A percentile compares a stretch with the other conserved stretches of the same genome.
phyloP scores from a whole-genome alignment of 2,888 invertebrate genomes.

The Rhagophthalmus giganteus region DNA sequence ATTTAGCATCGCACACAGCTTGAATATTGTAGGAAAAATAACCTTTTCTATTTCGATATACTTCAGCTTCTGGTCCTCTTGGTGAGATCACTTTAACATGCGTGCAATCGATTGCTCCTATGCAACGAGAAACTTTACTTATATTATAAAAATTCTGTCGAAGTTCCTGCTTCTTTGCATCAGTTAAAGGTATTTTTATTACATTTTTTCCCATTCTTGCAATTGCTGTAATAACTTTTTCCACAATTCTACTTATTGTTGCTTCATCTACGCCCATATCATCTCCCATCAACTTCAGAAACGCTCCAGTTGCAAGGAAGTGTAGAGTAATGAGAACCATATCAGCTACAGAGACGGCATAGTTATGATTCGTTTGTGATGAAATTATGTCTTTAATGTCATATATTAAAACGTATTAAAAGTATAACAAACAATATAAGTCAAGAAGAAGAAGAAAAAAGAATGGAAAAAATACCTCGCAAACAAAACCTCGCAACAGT shows the following conservation, averaged over 20 bases:
- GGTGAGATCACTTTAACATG: slow-evolving; percentile 5
- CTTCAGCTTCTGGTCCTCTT: slow-evolving; percentile 35
- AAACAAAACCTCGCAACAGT: no score
- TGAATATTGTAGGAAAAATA: slow-evolving; percentile 41
- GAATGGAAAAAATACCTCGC: no score
- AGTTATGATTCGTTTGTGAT: no score
- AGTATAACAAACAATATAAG: no score
- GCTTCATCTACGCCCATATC: not conserved
- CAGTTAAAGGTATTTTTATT: slow-evolving; percentile 1
- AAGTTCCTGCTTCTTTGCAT: not conserved
- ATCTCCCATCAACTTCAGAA: no score
- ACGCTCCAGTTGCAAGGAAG: no score
- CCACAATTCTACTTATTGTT: not conserved
- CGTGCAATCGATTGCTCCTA: slow-evolving; percentile 3
- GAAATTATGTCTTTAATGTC: no score
- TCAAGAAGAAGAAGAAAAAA: no score
- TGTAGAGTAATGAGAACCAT: no score
- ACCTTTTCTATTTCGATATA: slow-evolving; percentile 36
- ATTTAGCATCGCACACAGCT: slow-evolving; percentile 30
- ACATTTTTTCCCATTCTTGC: not conserved
- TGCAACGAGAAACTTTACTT: not conserved
- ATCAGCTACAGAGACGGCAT: no score
- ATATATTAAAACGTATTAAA: no score
- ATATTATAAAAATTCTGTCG: not conserved
- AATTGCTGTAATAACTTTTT: not conserved